Evolutionary conservation across 2,888 invertebrate genomes (phyloP), one percentile per base, ranked within the genome.

Genomic region (Hanleya hanleyi): DNA sequence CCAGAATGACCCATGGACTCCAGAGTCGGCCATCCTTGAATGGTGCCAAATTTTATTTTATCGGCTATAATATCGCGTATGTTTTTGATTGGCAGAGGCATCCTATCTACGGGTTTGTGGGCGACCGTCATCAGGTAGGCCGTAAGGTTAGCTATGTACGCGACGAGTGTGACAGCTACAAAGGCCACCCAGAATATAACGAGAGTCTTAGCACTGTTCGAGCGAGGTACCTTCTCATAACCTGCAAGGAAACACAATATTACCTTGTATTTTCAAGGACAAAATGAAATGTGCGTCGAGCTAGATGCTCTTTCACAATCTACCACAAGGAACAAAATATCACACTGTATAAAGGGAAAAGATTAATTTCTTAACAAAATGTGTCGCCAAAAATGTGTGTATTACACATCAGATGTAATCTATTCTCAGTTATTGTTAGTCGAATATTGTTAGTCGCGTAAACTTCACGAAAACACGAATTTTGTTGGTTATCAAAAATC

Each of bases 101-200:
- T 15, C 3, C 64, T 35, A 18, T 26, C 15, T 7, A 36, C 38
- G 18, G 64, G 64, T 26, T 37, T 64, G 37, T 64, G 35, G n/a
- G 36, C 64, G 35, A 35, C 38, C 36, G 35, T 35, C 37, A 37
- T 64, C 38, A 64, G 26, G 18, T 64, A 64, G 3, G 35, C 38
- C 15, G 64, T 22, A 4, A 64, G 36, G 38, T 64, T 64, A 4
- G 64, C 64, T 1, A 37, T 29, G 36, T 64, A 64, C 3, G 64
- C 35, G 18, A 64, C 38, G 1, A 64, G 64, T 36, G 64, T 64
- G 5, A 64, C 64, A 15, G 35, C 64, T 1, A 64, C 64, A n/a
- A 64, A 64, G 15, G 64, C 38, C 26, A 64, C 64, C 64, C 64
- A 64, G n/a, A 64, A 37, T 37, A 64, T 64, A 4, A 64, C 64